Percentiles rank a stretch among this genome's conserved stretches.
Evolutionary conservation across 2,888 invertebrate species (phyloP).

Genomic region (Melieria picta): DNA sequence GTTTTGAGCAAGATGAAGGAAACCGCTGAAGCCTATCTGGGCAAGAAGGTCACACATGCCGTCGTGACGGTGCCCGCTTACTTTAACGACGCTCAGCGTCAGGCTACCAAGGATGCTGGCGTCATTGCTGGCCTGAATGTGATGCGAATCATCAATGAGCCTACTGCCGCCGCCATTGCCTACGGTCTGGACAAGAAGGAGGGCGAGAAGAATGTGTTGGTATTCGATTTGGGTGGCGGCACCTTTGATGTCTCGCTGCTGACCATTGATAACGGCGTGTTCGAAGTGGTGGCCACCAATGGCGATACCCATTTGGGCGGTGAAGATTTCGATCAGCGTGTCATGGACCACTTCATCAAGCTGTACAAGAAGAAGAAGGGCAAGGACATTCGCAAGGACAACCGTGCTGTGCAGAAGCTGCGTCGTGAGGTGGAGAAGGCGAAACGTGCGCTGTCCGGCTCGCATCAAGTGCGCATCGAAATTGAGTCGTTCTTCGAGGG

Average conservation of each 20-base stretch:
- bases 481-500: conserved; percentile 99
- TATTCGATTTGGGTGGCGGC: conserved; percentile 99
- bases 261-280: conserved; percentile 98
- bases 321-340: conserved; percentile 98
- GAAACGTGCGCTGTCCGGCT: conserved; percentile 91
- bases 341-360: conserved; percentile 99
- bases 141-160: conserved; percentile 94
- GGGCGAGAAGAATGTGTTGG: conserved; percentile 97
- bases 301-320: conserved; percentile 99
- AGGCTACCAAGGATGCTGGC: conserved; percentile 99
- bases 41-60: conserved; percentile 88
- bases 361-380: conserved; percentile 99
- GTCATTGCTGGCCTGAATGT: conserved; percentile 78
- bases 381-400: conserved; percentile 94
- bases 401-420: conserved; percentile 94
- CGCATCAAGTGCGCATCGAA: conserved; percentile 96
- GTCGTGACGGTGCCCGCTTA: conserved; percentile 78
- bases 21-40: conserved; percentile 96
- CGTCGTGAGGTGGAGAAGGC: conserved; percentile 98
- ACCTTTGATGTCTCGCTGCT: conserved; percentile 98
- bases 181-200: conserved; percentile 97
- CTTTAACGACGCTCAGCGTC: conserved; percentile 99
- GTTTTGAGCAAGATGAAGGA: conserved; percentile 98
- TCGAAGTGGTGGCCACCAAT: conserved; percentile 75
- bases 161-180: conserved; percentile 96